These are phyloP conservation scores for Dermochelys coriacea DNA, from an alignment of 2,797 vertebrate genomes.

Conservation along the genomic window DNA sequence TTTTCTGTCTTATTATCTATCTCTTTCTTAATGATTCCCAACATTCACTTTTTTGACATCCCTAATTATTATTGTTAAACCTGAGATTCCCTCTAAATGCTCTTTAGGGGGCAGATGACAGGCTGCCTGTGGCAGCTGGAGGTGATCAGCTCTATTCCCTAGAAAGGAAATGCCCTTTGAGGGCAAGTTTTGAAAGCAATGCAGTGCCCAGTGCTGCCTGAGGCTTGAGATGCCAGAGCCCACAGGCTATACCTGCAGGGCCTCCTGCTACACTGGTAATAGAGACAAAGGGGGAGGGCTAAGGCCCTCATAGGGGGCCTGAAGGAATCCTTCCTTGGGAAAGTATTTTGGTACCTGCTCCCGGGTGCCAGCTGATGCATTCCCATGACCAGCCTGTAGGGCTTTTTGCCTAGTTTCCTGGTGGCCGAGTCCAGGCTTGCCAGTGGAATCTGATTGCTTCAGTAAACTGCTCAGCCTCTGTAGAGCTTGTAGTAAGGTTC, in stretches of 20 bases:
- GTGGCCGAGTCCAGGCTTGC: background rate
- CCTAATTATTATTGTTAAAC: background rate
- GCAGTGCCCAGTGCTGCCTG: background rate
- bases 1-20: too few species aligned
- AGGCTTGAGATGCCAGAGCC: background rate
- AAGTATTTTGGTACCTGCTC: background rate
- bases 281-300: background rate
- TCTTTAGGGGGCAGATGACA: background rate
- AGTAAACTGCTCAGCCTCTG: background rate
- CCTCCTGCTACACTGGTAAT: background rate
- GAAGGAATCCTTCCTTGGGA: background rate
- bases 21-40: too few species aligned
- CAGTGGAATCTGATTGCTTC: background rate
- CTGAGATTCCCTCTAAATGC: background rate
- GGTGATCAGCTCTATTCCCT: background rate
- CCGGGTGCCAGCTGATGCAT: background rate
- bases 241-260: background rate
- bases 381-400: background rate
- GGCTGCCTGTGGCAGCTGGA: background rate
- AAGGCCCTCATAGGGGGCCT: background rate
- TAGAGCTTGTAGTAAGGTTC: background rate
- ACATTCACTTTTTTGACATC: too few species aligned
- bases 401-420: background rate
- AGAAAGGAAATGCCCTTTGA: background rate
- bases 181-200: background rate